Percentiles rank a stretch among this genome's conserved stretches.
phyloP scores from a whole-genome alignment of 2,113 vertebrate genomes.

The Takifugu bimaculatus region DNA sequence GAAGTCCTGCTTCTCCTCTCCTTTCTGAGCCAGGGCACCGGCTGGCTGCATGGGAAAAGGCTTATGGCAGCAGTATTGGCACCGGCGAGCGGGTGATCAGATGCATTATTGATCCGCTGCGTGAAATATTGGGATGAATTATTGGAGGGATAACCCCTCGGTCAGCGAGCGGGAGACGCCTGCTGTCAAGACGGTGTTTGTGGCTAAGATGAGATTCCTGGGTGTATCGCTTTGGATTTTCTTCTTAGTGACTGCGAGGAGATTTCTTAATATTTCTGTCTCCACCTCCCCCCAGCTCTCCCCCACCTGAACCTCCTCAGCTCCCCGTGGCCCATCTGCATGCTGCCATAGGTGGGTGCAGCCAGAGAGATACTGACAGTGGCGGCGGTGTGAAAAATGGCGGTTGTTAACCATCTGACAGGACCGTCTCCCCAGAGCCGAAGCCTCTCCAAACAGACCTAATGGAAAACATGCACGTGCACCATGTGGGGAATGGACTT shows the following conservation, averaged over 20 bases:
- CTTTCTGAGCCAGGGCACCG: slow-evolving; percentile 1
- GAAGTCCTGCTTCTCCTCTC: slow-evolving; percentile 1
- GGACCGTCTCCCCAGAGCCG: slow-evolving; percentile 62
- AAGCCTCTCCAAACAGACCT: slow-evolving; percentile 63
- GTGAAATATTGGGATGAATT: slow-evolving; percentile 60
- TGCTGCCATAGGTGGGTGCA: slow-evolving; percentile 57
- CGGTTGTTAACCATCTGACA: slow-evolving; percentile 71
- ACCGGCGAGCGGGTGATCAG: slow-evolving; percentile 46
- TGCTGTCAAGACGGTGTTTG: slow-evolving; percentile 11
- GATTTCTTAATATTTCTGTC: slow-evolving; percentile 23
- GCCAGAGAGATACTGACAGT: slow-evolving; percentile 51
- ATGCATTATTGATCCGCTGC: slow-evolving; percentile 66
- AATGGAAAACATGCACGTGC: slow-evolving; percentile 59
- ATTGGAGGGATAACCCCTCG: slow-evolving; percentile 54
- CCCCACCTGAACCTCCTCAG: not conserved
- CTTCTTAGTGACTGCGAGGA: slow-evolving; percentile 23
- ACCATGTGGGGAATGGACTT: slow-evolving; percentile 47
- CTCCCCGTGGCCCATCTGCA: slow-evolving; percentile 57
- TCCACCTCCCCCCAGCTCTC: slow-evolving; percentile 3
- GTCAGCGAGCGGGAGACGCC: slow-evolving; percentile 33
- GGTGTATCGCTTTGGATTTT: slow-evolving; percentile 7
- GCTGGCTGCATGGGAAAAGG: slow-evolving; percentile 18
- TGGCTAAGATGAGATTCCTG: slow-evolving; percentile 28
- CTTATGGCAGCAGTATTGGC: slow-evolving; percentile 31
- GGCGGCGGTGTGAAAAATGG: slow-evolving; percentile 67